Conservation (phyloP, 2,797 vertebrate species). For the Silurus aristotelis region DNA sequence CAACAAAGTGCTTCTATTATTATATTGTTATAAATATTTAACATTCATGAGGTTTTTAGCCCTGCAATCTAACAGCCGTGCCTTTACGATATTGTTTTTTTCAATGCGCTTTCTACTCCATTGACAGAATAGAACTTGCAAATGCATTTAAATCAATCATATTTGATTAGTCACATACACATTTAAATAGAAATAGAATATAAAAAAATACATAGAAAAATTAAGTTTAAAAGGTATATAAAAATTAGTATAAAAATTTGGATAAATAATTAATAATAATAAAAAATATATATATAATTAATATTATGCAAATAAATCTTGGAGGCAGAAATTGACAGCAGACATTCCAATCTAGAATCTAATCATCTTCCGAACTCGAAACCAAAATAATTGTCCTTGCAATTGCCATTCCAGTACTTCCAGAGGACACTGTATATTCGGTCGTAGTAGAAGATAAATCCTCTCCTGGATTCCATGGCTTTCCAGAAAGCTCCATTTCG, state of each 20-base stretch:
- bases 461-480: slow-evolving; percentile 26
- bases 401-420: not conserved
- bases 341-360: too few species aligned
- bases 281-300: too few species aligned
- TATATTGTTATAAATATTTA: not conserved
- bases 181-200: too few species aligned
- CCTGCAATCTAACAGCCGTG: not conserved
- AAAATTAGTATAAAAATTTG: too few species aligned
- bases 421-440: not conserved
- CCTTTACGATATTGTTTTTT: not conserved
- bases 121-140: not conserved
- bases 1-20: not conserved
- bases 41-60: not conserved
- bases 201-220: too few species aligned
- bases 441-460: slow-evolving; percentile 65
- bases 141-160: not conserved
- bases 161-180: too few species aligned
- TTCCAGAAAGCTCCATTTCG: slow-evolving; percentile 72
- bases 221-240: too few species aligned
- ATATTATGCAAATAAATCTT: too few species aligned
- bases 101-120: not conserved
- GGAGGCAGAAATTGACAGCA: too few species aligned
- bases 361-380: too few species aligned
- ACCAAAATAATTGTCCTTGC: not conserved
- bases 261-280: too few species aligned